phyloP scores from a whole-genome alignment of 2,888 invertebrate genomes.

The Eupithecia subumbrata region DNA sequence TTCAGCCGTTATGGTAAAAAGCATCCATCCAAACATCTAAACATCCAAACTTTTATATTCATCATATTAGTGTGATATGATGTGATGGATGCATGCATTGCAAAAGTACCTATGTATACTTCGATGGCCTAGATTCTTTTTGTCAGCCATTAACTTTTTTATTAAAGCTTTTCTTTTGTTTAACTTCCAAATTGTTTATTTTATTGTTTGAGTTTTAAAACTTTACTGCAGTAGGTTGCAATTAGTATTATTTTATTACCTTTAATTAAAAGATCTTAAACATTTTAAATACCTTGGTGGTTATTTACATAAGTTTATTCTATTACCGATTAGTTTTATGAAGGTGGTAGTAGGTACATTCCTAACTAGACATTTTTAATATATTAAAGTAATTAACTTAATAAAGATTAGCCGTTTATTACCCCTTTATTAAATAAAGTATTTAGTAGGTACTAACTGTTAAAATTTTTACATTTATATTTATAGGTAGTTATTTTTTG shows the following conservation, averaged over 20 bases:
- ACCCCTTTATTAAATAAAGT: neutral
- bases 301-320: constrained; percentile 3
- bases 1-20: no score
- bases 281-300: constrained; percentile 1
- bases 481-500: no score
- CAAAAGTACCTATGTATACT: no score
- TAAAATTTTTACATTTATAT: no score
- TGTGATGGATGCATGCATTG: no score
- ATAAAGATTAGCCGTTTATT: neutral
- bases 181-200: neutral
- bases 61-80: no score
- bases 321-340: constrained; percentile 9
- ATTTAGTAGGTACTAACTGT: no score
- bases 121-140: constrained; percentile 4
- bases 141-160: neutral
- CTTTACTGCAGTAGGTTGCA: neutral
- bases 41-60: no score
- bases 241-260: neutral
- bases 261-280: constrained; percentile 3
- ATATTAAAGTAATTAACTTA: neutral
- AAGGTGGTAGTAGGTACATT: constrained; percentile 9
- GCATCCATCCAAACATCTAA: no score
- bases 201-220: neutral
- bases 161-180: neutral
- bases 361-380: neutral